Evolutionary conservation across 2,797 vertebrate species (phyloP), one percentile per base, ranked within the genome.

Genomic region (Todus mexicanus): DNA sequence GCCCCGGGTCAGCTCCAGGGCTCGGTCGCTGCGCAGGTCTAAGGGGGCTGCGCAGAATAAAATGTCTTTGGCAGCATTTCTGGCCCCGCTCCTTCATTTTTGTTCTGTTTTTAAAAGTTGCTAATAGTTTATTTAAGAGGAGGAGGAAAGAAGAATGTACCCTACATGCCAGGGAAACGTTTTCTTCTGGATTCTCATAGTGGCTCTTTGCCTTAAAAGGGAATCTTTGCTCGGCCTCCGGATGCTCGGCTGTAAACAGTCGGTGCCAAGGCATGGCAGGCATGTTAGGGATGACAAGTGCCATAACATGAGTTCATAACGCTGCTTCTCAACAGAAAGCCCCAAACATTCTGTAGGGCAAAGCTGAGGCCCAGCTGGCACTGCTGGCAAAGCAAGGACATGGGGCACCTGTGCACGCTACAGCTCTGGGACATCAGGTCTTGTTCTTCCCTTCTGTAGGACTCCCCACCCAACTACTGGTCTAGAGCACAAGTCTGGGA

Each of bases 191-290:
- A 97, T 96, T 97, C 97, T 96, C 96, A 95, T 45, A 94, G 95
- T 80, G 89, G 73, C 90, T 89, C 96, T 93, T 97, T 80, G 57
- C 98, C 98, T 98, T 98, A 98, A 97, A 98, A 98, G 98, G 98
- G 84, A 91, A 97, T 85, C 43, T 95, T 92, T 81, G 77, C 94
- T 78, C 50, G 61, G 95, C 77, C 91, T 96, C 92, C 18, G 6
- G 94, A 97, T 90, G 93, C 90, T 90, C 70, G 37, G 63, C 90
- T 42, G 87, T 40, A 76, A 92, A 77, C 85, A 87, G 74, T 63
- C 56, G 15, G 91, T 96, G 95, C 96, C 96, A 93, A 92, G 95
- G 94, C 95, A 93, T n/a, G 78, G 95, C 92, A 95, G 84, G 91
- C 74, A 93, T 84, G 89, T 81, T 84, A 92, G 95, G 79, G 95